Conservation (phyloP, 2,888 invertebrate genomes). For the Eulithis prunata region DNA sequence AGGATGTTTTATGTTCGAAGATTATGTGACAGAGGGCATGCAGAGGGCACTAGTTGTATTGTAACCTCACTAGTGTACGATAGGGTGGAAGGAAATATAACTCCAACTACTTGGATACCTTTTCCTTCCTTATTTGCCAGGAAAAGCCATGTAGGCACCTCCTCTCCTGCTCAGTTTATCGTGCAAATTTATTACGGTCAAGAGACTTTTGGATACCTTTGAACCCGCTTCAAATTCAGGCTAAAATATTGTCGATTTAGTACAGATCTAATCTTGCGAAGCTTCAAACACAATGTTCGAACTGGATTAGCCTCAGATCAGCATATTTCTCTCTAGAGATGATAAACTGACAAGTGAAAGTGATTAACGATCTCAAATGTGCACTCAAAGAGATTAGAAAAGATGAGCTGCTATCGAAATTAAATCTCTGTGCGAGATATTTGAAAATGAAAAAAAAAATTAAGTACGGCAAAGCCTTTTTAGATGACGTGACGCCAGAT, state of each 20-base stretch:
- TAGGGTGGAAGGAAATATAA: neutral
- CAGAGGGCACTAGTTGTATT: neutral
- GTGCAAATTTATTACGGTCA: constrained; percentile 27
- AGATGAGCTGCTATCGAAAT: constrained; percentile 13
- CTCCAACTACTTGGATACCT: neutral
- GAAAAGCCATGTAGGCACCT: neutral
- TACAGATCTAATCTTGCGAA: neutral
- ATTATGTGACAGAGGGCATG: constrained; percentile 9
- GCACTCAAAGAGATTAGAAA: constrained; percentile 14
- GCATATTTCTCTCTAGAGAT: constrained; percentile 1
- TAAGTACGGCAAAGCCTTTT: neutral
- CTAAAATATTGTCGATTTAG: constrained; percentile 14
- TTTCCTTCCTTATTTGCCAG: constrained; percentile 4
- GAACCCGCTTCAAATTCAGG: constrained; percentile 14
- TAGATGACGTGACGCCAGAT: constrained; percentile 9
- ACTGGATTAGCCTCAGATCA: constrained; percentile 9
- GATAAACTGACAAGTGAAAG: constrained; percentile 16
- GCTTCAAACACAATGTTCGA: constrained; percentile 17
- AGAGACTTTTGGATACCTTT: constrained; percentile 17
- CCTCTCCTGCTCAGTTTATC: constrained; percentile 13
- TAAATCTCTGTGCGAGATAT: neutral
- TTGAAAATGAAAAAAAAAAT: neutral
- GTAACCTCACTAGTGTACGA: neutral
- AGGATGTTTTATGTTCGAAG: constrained; percentile 4
- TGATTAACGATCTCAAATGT: constrained; percentile 21